phyloP scores from a whole-genome alignment of 1,140 invertebrate genomes.

The Araneus ventricosus region DNA sequence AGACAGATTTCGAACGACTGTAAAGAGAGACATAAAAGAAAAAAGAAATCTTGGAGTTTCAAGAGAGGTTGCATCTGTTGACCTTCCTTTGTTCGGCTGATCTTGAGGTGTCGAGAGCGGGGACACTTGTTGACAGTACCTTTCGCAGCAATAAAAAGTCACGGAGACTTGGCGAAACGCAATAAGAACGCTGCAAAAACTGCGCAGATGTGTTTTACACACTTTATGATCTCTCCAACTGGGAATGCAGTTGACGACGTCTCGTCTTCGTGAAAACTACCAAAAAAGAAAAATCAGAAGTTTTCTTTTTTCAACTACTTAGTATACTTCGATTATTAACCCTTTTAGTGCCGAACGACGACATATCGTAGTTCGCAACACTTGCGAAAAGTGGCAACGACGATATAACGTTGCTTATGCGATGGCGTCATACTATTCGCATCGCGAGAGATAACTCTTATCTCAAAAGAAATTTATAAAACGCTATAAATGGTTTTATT shows the following conservation, averaged over 20 bases:
- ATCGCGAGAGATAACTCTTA: no score
- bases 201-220: neutral
- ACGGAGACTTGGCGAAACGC: neutral
- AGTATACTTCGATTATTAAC: no score
- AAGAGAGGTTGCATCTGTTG: neutral
- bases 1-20: neutral
- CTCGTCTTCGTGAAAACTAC: neutral
- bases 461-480: no score
- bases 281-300: no score
- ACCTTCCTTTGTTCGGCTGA: constrained; percentile 14
- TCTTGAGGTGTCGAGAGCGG: neutral
- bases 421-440: no score
- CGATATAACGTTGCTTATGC: no score
- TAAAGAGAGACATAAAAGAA: neutral
- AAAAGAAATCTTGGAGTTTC: neutral
- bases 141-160: neutral
- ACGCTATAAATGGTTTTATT: no score
- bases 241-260: neutral
- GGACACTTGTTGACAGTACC: neutral
- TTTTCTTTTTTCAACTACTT: no score
- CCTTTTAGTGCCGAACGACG: no score
- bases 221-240: neutral
- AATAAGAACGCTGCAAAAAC: neutral
- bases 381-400: no score
- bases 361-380: no score